Conservation (phyloP, 2,797 vertebrate genomes). For the Balearica regulorum region DNA sequence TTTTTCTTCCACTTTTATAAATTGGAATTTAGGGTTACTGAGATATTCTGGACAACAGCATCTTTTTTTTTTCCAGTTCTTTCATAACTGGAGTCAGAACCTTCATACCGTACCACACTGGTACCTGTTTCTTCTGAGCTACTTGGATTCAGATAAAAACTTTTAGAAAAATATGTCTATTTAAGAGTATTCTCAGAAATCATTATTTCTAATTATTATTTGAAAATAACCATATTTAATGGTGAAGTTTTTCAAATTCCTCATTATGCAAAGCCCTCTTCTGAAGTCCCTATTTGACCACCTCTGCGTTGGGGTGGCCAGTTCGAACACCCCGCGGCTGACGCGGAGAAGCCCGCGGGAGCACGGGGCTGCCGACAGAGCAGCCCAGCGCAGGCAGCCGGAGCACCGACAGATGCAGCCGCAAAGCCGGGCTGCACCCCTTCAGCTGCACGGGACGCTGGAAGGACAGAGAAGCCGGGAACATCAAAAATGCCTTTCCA, state of each 20-base stretch:
- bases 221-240: neutral
- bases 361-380: neutral
- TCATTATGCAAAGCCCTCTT: neutral
- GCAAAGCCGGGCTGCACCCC: neutral
- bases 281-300: neutral
- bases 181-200: neutral
- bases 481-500: neutral
- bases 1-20: neutral
- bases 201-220: neutral
- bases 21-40: neutral
- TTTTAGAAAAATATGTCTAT: neutral
- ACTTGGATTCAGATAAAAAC: neutral
- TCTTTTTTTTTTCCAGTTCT: neutral
- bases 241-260: neutral
- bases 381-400: rapidly evolving
- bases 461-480: neutral
- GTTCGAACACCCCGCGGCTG: rapidly evolving
- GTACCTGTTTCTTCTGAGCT: neutral
- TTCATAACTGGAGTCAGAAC: neutral
- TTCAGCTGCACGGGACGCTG: neutral
- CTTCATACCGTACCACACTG: neutral
- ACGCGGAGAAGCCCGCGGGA: rapidly evolving
- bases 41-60: neutral
- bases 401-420: neutral
- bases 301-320: rapidly evolving